Evolutionary conservation across 2,797 vertebrate species (phyloP), one percentile per base, ranked within the genome.

Genomic region (Danio jaintianensis): DNA sequence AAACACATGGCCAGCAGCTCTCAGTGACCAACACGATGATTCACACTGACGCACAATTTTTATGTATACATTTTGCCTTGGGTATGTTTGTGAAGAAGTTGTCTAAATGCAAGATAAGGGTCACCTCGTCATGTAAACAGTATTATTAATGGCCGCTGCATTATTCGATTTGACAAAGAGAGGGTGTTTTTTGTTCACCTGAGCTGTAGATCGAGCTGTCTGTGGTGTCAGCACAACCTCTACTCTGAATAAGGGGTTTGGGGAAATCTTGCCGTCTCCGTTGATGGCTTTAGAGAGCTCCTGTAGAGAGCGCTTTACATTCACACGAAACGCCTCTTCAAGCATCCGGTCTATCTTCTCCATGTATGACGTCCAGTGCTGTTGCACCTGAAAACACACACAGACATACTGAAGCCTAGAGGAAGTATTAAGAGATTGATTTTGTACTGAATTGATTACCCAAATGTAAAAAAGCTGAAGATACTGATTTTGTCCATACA

Each of bases 231-330:
- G 90, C 11, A 89, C 87, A 80, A 97, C 93, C 66, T 95, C 89
- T 68, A 98, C 93, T 82, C 88, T 91, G 87, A 98, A 96, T 75
- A 97, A 87, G 0, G 95, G 93, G 71, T 91, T 94, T 10, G 93
- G 94, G 0, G 89, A 89, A 48, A 91, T 92, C 88, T 95, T 96
- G 84, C 89, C 90, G 18, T 96, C 94, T 40, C 95, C 95, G 8
- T 92, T 96, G 85, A 98, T 94, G 72, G 95, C 95, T 85, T 88
- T 95, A 53, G 93, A 94, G 0, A 98, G 91, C 68, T 94, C 95
- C 83, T 94, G 91, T 85, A 97, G 89, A 13, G 96, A 97, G 86
- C 87, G 88, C 68, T 94, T 96, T 62, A 97, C 86, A 15, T 96
- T 97, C 68, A 88, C 86, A 40, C 92, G 91, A 13, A 97, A 87